Conservation (phyloP, 1,140 invertebrate species). For the Ditylenchus dipsaci region DNA sequence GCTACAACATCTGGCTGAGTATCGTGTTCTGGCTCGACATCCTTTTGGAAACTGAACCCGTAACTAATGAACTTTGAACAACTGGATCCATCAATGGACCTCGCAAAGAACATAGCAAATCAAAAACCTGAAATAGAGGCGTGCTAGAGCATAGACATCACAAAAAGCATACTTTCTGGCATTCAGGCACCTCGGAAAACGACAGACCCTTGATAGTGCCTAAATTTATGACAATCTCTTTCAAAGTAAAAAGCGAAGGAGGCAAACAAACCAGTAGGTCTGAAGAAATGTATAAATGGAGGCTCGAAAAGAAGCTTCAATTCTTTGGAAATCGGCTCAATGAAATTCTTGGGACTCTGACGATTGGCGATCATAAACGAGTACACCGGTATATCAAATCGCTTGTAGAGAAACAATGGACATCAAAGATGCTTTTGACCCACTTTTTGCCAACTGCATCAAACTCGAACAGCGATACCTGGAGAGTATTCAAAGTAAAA, state of each 20-base stretch:
- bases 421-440: constrained; percentile 34
- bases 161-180: no score
- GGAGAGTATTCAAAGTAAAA: no score
- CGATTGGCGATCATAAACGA: constrained; percentile 48
- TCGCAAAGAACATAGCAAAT: no score
- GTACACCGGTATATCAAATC: constrained; percentile 34
- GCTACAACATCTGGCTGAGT: no score
- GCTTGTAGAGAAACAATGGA: constrained; percentile 41
- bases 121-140: no score
- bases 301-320: constrained; percentile 25
- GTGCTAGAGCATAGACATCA: no score
- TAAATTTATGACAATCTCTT: no score
- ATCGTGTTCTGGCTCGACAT: no score
- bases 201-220: background rate
- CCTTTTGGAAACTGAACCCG: no score
- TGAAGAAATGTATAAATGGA: constrained; percentile 40
- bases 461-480: constrained; percentile 3
- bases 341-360: constrained; percentile 43
- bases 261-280: background rate
- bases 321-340: constrained; percentile 33
- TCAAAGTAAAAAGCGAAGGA: no score
- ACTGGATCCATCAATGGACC: no score
- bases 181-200: background rate
- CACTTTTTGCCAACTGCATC: constrained; percentile 22
- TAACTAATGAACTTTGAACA: no score